phyloP scores from a whole-genome alignment of 1,140 invertebrate genomes.

The Sycobia sp. region DNA sequence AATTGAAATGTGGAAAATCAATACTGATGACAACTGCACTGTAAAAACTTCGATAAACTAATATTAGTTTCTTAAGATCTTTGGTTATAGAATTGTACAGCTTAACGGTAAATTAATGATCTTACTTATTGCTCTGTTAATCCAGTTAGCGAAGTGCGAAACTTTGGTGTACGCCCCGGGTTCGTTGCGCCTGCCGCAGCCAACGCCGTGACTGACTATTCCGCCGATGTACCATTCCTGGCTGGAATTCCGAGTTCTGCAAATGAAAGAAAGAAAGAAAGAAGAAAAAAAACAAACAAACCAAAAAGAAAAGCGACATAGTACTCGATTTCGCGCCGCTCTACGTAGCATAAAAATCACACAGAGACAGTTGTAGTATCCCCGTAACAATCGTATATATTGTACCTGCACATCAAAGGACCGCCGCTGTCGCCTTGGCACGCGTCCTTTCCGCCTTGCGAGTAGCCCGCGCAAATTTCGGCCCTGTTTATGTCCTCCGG shows the following conservation, averaged over 20 bases:
- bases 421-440: slow-evolving; percentile 84
- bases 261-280: not conserved
- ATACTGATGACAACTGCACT: too few relatives aligned
- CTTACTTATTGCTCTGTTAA: slow-evolving; percentile 64
- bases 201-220: slow-evolving; percentile 80
- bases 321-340: too few relatives aligned
- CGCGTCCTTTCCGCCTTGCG: slow-evolving; percentile 76
- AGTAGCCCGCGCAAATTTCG: slow-evolving; percentile 77
- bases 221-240: slow-evolving; percentile 77
- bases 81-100: too few relatives aligned
- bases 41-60: too few relatives aligned
- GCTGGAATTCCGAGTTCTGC: slow-evolving; percentile 63
- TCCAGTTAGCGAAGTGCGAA: slow-evolving; percentile 75
- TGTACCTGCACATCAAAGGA: slow-evolving; percentile 71
- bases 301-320: not conserved
- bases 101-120: too few relatives aligned
- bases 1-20: too few relatives aligned
- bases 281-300: not conserved
- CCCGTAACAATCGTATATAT: too few relatives aligned
- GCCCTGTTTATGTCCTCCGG: slow-evolving; percentile 65
- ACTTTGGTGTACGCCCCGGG: slow-evolving; percentile 85
- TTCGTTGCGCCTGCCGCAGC: slow-evolving; percentile 76
- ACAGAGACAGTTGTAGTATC: too few relatives aligned
- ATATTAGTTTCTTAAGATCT: too few relatives aligned
- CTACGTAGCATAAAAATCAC: too few relatives aligned